These are phyloP conservation scores for Poecilia picta DNA, from an alignment of 2,797 vertebrate genomes.

Conservation along the genomic window DNA sequence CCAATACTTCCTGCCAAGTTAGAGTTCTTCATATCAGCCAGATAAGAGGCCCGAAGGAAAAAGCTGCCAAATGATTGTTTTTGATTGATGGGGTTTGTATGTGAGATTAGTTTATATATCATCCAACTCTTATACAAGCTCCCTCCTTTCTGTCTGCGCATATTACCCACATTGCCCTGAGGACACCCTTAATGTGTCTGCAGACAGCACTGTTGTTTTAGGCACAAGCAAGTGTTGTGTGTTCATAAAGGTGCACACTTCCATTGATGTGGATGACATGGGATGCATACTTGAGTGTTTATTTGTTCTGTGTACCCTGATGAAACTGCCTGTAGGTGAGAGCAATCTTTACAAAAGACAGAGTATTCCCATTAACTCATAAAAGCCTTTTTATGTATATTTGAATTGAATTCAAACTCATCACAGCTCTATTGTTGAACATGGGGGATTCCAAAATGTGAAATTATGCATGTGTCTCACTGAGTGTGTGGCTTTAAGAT, in stretches of 20 bases:
- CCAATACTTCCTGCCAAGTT: constrained; percentile 62
- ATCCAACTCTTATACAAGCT: constrained; percentile 54
- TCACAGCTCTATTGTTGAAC: constrained; percentile 59
- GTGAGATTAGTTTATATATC: constrained; percentile 69
- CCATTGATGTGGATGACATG: neutral
- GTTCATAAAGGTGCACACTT: constrained; percentile 21
- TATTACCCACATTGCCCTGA: constrained; percentile 54
- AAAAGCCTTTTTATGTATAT: constrained; percentile 24
- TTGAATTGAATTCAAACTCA: constrained; percentile 56
- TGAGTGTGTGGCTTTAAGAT: constrained; percentile 33
- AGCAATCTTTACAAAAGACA: constrained; percentile 42
- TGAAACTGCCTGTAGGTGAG: constrained; percentile 42
- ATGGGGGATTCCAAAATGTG: constrained; percentile 63
- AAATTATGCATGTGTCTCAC: constrained; percentile 31
- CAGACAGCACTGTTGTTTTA: constrained; percentile 55
- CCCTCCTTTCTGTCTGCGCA: constrained; percentile 37
- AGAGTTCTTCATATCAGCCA: constrained; percentile 65
- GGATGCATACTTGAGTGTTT: constrained; percentile 36
- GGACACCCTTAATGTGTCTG: constrained; percentile 58
- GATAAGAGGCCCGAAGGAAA: constrained; percentile 64
- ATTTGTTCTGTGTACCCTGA: constrained; percentile 40
- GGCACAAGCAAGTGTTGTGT: constrained; percentile 23
- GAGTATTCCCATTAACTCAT: constrained; percentile 36
- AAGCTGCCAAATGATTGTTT: constrained; percentile 70
- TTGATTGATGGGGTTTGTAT: constrained; percentile 70